phyloP scores from a whole-genome alignment of 2,113 vertebrate species.

The Hippocampus zosterae region DNA sequence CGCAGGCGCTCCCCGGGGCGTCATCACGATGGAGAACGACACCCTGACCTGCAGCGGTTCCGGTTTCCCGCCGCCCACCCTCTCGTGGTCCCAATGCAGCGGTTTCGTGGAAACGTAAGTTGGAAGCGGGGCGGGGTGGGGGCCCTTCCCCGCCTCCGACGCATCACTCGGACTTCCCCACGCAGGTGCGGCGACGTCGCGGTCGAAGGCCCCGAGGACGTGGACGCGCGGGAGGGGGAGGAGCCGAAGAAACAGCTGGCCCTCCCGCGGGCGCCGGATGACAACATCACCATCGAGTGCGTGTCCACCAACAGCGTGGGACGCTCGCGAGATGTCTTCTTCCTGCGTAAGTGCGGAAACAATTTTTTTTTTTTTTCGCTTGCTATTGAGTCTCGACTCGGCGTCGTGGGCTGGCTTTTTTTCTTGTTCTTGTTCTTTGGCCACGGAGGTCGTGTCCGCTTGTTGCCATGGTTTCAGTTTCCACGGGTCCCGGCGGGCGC shows the following conservation, averaged over 20 bases:
- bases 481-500: background rate
- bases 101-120: conserved; percentile 60
- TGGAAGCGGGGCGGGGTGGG: background rate
- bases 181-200: conserved; percentile 64
- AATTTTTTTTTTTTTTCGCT: too few relatives aligned
- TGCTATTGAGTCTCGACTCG: too few relatives aligned
- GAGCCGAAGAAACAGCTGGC: conserved; percentile 60
- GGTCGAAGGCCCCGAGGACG: background rate
- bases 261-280: conserved; percentile 12
- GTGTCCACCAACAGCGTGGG: conserved; percentile 73
- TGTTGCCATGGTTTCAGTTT: background rate
- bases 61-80: conserved; percentile 76
- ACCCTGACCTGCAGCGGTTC: conserved; percentile 67
- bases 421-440: background rate
- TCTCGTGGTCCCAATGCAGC: conserved; percentile 77
- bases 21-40: conserved; percentile 37
- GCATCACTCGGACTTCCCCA: too few relatives aligned
- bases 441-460: too few relatives aligned
- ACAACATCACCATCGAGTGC: conserved; percentile 76
- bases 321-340: conserved; percentile 25
- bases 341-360: conserved; percentile 23
- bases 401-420: too few relatives aligned
- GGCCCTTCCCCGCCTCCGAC: background rate
- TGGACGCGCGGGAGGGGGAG: conserved; percentile 35
- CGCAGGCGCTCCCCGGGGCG: conserved; percentile 50